Conservation (phyloP, 2,888 invertebrate genomes). For the Torymus texanus region DNA sequence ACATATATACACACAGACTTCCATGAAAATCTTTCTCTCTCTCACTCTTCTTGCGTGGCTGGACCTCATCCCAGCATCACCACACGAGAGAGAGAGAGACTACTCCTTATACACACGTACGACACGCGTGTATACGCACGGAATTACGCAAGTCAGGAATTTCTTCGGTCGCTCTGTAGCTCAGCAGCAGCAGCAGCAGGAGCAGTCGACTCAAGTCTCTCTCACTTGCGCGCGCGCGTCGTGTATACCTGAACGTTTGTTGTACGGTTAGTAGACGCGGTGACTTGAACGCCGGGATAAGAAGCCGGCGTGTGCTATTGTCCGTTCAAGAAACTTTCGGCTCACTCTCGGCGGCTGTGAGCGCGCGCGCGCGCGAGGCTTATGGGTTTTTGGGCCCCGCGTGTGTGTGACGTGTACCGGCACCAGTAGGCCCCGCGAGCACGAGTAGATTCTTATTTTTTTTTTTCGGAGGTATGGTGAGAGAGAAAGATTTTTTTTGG, state of each 20-base stretch:
- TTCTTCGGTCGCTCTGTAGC: slow-evolving; percentile 65
- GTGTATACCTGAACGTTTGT: slow-evolving; percentile 65
- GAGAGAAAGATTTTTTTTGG: too few relatives aligned
- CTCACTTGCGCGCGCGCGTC: slow-evolving; percentile 1
- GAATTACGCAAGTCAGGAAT: slow-evolving; percentile 71
- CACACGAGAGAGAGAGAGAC: neutral
- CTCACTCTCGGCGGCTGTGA: slow-evolving; percentile 4
- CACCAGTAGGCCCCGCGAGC: neutral
- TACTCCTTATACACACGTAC: neutral
- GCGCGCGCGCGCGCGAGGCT: too few relatives aligned
- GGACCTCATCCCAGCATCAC: too few relatives aligned
- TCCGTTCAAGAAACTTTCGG: slow-evolving; percentile 71
- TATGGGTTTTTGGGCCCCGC: neutral
- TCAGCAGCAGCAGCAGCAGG: slow-evolving; percentile 35
- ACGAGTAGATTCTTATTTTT: too few relatives aligned
- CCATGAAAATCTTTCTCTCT: too few relatives aligned
- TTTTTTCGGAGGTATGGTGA: too few relatives aligned
- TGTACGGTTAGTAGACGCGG: slow-evolving; percentile 69
- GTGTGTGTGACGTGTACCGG: slow-evolving; percentile 11
- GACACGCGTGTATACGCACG: slow-evolving; percentile 26
- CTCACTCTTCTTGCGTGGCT: too few relatives aligned
- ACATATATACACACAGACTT: too few relatives aligned
- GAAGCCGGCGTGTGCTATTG: slow-evolving; percentile 69
- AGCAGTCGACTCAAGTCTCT: neutral
- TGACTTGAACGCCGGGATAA: slow-evolving; percentile 74